phyloP scores from a whole-genome alignment of 2,113 vertebrate species.

The Gasterosteus aculeatus region DNA sequence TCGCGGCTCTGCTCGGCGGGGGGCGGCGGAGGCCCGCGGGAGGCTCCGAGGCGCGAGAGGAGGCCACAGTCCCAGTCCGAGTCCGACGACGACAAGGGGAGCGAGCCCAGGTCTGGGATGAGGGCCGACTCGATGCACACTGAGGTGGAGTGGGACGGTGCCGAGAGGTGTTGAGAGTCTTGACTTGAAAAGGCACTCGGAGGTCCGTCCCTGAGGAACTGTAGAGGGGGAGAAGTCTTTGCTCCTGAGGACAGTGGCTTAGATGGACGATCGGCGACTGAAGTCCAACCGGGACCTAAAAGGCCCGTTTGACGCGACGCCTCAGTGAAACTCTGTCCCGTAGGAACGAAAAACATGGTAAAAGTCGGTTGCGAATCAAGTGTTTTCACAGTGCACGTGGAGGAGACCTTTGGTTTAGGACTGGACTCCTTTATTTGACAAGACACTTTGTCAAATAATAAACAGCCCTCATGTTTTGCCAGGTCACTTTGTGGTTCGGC shows the following conservation, averaged over 20 bases:
- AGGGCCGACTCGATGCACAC: constrained; percentile 73
- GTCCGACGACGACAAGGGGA: constrained; percentile 55
- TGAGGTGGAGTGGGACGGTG: constrained; percentile 62
- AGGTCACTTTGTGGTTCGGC: constrained; percentile 3
- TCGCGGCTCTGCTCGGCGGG: constrained; percentile 12
- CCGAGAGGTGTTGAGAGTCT: constrained; percentile 31
- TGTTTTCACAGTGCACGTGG: constrained; percentile 3
- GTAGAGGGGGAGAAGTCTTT: background rate
- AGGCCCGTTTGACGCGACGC: background rate
- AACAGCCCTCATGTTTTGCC: background rate
- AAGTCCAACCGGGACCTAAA: background rate
- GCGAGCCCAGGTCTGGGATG: constrained; percentile 53
- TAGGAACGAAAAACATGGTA: constrained; percentile 19
- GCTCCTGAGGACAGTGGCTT: background rate
- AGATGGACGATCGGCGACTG: constrained; percentile 8
- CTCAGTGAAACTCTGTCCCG: background rate
- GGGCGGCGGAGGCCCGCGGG: background rate
- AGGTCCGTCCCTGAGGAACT: background rate
- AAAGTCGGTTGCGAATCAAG: constrained; percentile 7
- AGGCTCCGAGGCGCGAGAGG: constrained; percentile 31
- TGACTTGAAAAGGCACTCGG: constrained; percentile 27
- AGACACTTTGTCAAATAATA: background rate
- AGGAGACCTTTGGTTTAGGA: background rate
- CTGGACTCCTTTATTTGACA: background rate
- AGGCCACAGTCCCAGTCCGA: constrained; percentile 77